These are phyloP conservation scores for Coremacera marginata DNA, from an alignment of 2,888 invertebrate species.

Conservation along the genomic window DNA sequence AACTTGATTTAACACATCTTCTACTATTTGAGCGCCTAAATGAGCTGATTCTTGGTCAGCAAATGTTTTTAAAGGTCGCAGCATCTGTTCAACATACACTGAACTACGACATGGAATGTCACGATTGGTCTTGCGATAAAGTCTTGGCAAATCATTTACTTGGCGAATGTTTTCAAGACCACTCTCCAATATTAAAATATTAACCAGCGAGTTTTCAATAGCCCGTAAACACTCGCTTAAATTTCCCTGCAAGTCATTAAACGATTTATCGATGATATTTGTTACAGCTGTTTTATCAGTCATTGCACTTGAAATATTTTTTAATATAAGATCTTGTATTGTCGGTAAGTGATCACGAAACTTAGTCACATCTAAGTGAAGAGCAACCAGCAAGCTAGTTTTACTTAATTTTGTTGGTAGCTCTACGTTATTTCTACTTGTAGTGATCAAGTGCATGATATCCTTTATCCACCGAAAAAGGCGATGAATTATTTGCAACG, in stretches of 20 bases:
- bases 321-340: slow-evolving; percentile 78
- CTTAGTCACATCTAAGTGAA: slow-evolving; percentile 59
- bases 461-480: slow-evolving; percentile 80
- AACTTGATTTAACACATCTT: slow-evolving; percentile 57
- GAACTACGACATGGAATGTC: slow-evolving; percentile 87
- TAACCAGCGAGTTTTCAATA: slow-evolving; percentile 79
- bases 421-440: slow-evolving; percentile 43
- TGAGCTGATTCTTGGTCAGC: slow-evolving; percentile 69
- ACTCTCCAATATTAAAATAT: slow-evolving; percentile 80
- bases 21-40: slow-evolving; percentile 57
- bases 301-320: slow-evolving; percentile 67
- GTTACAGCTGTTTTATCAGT: slow-evolving; percentile 44
- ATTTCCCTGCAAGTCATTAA: slow-evolving; percentile 53
- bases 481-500: slow-evolving; percentile 84
- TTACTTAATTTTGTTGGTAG: slow-evolving; percentile 51
- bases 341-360: slow-evolving; percentile 55
- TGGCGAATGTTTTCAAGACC: slow-evolving; percentile 79
- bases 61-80: slow-evolving; percentile 71
- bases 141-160: slow-evolving; percentile 92
- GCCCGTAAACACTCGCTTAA: slow-evolving; percentile 51
- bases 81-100: slow-evolving; percentile 79
- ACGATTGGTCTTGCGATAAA: slow-evolving; percentile 92
- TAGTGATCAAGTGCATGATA: slow-evolving; percentile 65
- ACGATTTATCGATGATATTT: slow-evolving; percentile 57
- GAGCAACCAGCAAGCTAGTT: slow-evolving; percentile 55